Conservation (phyloP, 2,888 invertebrate species). For the Drosophila parthenogenetica region DNA sequence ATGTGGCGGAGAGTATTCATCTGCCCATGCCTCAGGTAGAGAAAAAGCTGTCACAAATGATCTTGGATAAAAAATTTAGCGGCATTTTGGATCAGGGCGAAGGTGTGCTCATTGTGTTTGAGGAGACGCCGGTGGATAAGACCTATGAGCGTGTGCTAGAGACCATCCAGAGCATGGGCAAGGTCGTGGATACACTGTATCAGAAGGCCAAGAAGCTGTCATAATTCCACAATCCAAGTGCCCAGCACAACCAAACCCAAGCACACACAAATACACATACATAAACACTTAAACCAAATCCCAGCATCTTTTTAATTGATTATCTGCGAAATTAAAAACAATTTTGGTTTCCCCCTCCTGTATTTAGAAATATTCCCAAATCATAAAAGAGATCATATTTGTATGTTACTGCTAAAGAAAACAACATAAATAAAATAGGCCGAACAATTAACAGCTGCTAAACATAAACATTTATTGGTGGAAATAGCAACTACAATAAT, state of each 20-base stretch:
- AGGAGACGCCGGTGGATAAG: slow-evolving; percentile 96
- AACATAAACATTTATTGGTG: slow-evolving; percentile 54
- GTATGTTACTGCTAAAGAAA: slow-evolving; percentile 23
- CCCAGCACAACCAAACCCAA: background rate
- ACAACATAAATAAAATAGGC: slow-evolving; percentile 3
- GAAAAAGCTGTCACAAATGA: slow-evolving; percentile 99
- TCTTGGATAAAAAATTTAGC: slow-evolving; percentile 98
- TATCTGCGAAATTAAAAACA: slow-evolving; percentile 50
- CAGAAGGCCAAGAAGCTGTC: slow-evolving; percentile 99
- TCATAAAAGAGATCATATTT: slow-evolving; percentile 20
- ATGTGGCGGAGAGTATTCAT: slow-evolving; percentile 96
- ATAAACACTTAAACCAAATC: slow-evolving; percentile 8
- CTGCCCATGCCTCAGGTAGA: slow-evolving; percentile 96
- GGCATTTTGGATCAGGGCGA: slow-evolving; percentile 99
- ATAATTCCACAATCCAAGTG: slow-evolving; percentile 85
- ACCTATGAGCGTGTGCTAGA: slow-evolving; percentile 99
- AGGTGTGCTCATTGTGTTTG: slow-evolving; percentile 98
- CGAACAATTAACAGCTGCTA: slow-evolving; percentile 38
- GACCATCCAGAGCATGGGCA: slow-evolving; percentile 99
- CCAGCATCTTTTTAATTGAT: slow-evolving; percentile 22
- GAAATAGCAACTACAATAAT: slow-evolving; percentile 54
- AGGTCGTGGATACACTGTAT: slow-evolving; percentile 99
- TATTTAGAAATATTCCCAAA: slow-evolving; percentile 27
- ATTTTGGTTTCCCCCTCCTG: slow-evolving; percentile 32
- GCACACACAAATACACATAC: background rate